Evolutionary conservation across 2,888 invertebrate genomes (phyloP), one percentile per base, ranked within the genome.

Genomic region (Andrena bucephala): DNA sequence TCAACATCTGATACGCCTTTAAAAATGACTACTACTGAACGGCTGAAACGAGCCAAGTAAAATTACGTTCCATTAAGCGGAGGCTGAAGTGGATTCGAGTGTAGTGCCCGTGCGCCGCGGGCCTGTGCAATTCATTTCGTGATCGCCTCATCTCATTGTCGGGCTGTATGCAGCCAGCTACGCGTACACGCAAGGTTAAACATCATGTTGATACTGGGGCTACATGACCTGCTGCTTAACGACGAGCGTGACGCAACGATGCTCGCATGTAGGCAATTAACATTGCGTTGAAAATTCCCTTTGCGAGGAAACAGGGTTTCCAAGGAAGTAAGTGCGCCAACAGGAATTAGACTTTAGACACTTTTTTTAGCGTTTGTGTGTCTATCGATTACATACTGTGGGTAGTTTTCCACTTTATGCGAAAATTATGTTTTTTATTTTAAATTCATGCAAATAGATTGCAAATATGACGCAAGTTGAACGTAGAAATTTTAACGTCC

Each of bases 111-210:
- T 36, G 63, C 57, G 50, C 52, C 59, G 70, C 62, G 42, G 16
- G 42, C 16, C 13, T 42, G 50, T 67, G 65, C 71, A 82, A 77
- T 82, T 77, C 69, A 83, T 77, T 83, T 60, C 62, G 48, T 48
- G 69, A 72, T 76, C 76, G 67, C 76, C n/a, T 66, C 42, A 24
- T 60, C 57, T 27, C 10, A 24, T 36, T 10, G 36, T n/a, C 31
- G 16, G 20, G 10, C 59, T 20, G 6, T 36, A 24, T 13, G 20
- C 24, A 27, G 42, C 20, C 36, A 27, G 8, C 20, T 16, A 20
- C 7, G 20, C 29, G 31, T 52, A 7, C n/a, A 13, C 7, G 20
- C 8, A 2, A 36, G 5, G 16, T 54, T 33, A 24, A 13, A 16
- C 24, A 68, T 42, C 10, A 1, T n/a, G 16, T 27, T 65, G 24